Evolutionary conservation across 2,888 invertebrate genomes (phyloP).

Genomic region (Deilephila porcellus): DNA sequence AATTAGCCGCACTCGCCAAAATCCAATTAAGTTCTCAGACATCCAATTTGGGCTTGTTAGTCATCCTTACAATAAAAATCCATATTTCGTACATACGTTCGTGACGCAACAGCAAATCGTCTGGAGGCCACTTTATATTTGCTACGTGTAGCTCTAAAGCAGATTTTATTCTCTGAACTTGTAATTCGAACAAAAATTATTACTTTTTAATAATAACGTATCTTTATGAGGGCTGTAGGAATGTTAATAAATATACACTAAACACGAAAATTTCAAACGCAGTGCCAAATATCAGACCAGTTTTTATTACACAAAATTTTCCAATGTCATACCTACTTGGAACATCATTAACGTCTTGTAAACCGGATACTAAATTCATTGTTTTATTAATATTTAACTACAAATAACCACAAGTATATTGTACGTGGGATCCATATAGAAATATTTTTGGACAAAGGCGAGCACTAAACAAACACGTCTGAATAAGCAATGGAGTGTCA

Average conservation of each 20-base stretch:
- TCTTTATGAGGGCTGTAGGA: constrained; percentile 34
- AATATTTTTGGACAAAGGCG: neutral
- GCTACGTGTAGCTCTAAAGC: constrained; percentile 38
- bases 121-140: constrained; percentile 50
- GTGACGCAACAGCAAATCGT: constrained; percentile 32
- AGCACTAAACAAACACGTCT: neutral
- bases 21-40: constrained; percentile 23
- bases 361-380: neutral
- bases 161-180: constrained; percentile 42
- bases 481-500: constrained; percentile 5
- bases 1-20: constrained; percentile 7
- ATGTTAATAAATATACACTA: constrained; percentile 31
- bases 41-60: constrained; percentile 18
- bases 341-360: neutral
- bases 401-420: neutral
- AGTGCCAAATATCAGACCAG: neutral
- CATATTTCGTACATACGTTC: constrained; percentile 28
- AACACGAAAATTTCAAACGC: neutral
- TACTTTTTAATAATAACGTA: neutral
- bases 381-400: constrained; percentile 12
- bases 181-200: constrained; percentile 15
- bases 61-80: constrained; percentile 25
- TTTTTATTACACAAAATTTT: constrained; percentile 17
- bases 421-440: neutral
- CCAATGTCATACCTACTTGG: neutral